A percentile compares a stretch with the other conserved stretches of the same genome.
phyloP scores from a whole-genome alignment of 2,797 vertebrate species.

The Neopelma chrysocephalum region DNA sequence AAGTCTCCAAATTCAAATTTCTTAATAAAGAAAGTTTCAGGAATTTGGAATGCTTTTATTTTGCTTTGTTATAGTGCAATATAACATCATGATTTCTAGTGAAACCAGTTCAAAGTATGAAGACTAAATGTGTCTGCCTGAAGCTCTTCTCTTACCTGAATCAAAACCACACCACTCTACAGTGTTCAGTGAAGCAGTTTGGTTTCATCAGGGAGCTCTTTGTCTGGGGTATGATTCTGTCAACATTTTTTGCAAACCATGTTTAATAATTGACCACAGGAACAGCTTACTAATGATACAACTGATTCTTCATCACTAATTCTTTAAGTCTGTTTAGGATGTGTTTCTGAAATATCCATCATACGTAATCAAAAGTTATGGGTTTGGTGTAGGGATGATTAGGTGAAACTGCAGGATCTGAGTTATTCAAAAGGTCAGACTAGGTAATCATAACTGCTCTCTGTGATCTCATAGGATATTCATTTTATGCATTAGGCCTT shows the following conservation, averaged over 20 bases:
- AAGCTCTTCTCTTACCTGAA: neutral
- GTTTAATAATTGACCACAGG: neutral
- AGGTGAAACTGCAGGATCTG: slow-evolving; percentile 5
- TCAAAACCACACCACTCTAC: neutral
- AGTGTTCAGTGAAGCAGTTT: neutral
- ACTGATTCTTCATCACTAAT: slow-evolving; percentile 21
- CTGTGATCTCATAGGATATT: slow-evolving; percentile 17
- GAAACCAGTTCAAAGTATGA: neutral
- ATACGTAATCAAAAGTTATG: slow-evolving; percentile 6
- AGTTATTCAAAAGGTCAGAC: slow-evolving; percentile 41
- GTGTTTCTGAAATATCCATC: neutral
- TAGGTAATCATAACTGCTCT: slow-evolving; percentile 11
- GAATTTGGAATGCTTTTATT: neutral
- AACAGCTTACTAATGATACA: neutral
- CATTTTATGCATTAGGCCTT: neutral
- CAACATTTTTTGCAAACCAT: neutral
- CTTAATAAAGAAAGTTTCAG: neutral
- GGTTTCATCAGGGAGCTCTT: neutral
- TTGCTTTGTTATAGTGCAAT: neutral
- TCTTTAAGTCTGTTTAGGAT: neutral
- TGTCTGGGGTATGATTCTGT: neutral
- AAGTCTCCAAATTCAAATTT: neutral
- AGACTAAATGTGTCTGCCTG: neutral
- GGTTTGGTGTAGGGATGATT: neutral
- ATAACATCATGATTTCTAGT: neutral